Evolutionary conservation across 2,113 vertebrate genomes (phyloP).

Genomic region (Chunga burmeisteri): DNA sequence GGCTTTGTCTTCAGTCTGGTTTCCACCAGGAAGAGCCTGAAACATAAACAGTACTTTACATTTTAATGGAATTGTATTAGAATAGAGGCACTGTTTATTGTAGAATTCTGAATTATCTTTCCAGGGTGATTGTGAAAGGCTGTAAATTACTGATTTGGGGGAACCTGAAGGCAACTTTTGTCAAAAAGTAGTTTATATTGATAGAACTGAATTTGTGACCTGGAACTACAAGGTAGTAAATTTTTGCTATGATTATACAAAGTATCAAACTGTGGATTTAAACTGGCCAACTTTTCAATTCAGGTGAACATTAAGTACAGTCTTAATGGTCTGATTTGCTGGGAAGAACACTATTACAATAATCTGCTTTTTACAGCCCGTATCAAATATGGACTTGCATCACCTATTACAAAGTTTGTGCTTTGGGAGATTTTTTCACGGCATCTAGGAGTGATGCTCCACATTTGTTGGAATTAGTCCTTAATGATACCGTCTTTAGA

Average conservation of each 20-base stretch:
- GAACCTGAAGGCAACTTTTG: background rate
- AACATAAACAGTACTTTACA: background rate
- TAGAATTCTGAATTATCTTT: background rate
- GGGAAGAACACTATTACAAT: slow-evolving; percentile 60
- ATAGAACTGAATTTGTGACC: slow-evolving; percentile 37
- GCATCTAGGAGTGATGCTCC: slow-evolving; percentile 10
- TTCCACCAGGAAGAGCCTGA: background rate
- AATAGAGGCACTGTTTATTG: background rate
- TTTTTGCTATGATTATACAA: slow-evolving; percentile 49
- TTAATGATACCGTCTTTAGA: slow-evolving; percentile 58
- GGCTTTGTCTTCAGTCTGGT: background rate
- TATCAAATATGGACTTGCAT: slow-evolving; percentile 54
- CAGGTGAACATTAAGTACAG: slow-evolving; percentile 59
- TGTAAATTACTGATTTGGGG: background rate
- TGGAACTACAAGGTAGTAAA: slow-evolving; percentile 33
- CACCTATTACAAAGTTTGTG: slow-evolving; percentile 62
- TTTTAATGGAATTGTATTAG: background rate
- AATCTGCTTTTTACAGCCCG: slow-evolving; percentile 62
- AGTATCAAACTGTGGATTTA: slow-evolving; percentile 48
- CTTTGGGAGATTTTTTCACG: slow-evolving; percentile 62
- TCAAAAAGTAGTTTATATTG: slow-evolving; percentile 16
- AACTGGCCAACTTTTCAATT: slow-evolving; percentile 60
- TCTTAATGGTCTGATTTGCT: slow-evolving; percentile 69
- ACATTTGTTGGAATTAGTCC: slow-evolving; percentile 57
- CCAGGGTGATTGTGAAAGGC: background rate